phyloP scores from a whole-genome alignment of 30 jellyfish, hydroid and myxozoan genomes.

The Nemopilema nomurai region DNA sequence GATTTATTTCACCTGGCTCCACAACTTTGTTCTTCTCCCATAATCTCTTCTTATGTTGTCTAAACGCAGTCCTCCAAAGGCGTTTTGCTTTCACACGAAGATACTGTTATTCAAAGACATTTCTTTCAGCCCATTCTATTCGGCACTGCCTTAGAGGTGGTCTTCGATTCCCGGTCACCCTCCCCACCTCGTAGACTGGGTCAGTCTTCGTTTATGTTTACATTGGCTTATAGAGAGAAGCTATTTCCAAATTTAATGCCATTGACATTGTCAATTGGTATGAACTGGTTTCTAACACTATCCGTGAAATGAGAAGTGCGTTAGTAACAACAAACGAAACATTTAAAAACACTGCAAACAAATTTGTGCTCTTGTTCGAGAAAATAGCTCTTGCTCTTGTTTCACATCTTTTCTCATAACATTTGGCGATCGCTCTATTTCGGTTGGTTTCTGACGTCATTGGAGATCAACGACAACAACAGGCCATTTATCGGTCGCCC shows the following conservation, averaged over 20 bases:
- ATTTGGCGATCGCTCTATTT: neutral
- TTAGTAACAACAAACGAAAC: neutral
- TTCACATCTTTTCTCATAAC: neutral
- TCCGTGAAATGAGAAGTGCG: neutral
- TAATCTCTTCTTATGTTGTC: neutral
- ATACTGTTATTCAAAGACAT: neutral
- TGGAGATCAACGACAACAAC: neutral
- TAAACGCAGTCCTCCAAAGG: neutral
- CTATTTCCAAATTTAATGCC: neutral
- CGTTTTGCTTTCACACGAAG: neutral
- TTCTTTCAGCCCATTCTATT: neutral
- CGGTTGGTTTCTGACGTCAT: neutral
- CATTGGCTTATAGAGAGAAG: neutral
- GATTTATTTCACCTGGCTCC: neutral
- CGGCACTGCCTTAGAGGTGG: neutral
- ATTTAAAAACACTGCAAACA: neutral
- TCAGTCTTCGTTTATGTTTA: neutral
- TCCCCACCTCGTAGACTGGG: neutral
- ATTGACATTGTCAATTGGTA: neutral
- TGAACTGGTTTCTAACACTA: neutral
- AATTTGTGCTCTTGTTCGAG: neutral
- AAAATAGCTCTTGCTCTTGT: neutral
- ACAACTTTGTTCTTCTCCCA: too few species aligned
- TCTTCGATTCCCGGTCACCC: neutral
- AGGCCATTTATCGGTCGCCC: neutral